Percentiles rank a stretch among this genome's conserved stretches.
These are phyloP conservation scores for Bradynema listronoti DNA, from an alignment of 1,140 invertebrate genomes.

Conservation along the genomic window DNA sequence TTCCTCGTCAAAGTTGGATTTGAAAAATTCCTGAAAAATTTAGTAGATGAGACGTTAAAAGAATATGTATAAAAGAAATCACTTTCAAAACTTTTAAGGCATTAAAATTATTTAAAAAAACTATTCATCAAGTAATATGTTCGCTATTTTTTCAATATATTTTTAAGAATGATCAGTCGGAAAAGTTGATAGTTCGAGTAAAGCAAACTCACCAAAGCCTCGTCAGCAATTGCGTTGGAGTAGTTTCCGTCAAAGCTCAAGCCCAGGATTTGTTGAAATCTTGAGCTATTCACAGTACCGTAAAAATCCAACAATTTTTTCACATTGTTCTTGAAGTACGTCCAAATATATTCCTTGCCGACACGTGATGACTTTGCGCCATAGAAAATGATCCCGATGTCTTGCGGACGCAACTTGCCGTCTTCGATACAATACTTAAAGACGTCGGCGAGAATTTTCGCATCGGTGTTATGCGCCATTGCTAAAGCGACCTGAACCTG, in stretches of 20 bases:
- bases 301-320: conserved; percentile 62
- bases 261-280: conserved; percentile 50
- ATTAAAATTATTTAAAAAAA: not conserved
- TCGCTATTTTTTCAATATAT: not conserved
- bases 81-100: not conserved
- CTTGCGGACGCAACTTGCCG: conserved; percentile 82
- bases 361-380: conserved; percentile 59
- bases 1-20: conserved; percentile 17
- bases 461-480: too few relatives aligned
- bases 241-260: conserved; percentile 9
- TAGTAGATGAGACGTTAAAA: not conserved
- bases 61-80: not conserved
- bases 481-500: conserved; percentile 71
- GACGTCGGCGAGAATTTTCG: conserved; percentile 16
- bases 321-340: conserved; percentile 82
- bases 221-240: conserved; percentile 21
- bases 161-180: too few relatives aligned
- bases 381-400: conserved; percentile 78
- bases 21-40: conserved; percentile 20
- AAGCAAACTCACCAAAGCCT: too few relatives aligned
- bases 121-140: not conserved
- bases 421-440: conserved; percentile 67
- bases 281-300: conserved; percentile 36
- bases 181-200: too few relatives aligned
- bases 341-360: conserved; percentile 78